Base-by-base conservation (phyloP, 2,797 vertebrate genomes). In the Yasuhikotakia modesta region DNA sequence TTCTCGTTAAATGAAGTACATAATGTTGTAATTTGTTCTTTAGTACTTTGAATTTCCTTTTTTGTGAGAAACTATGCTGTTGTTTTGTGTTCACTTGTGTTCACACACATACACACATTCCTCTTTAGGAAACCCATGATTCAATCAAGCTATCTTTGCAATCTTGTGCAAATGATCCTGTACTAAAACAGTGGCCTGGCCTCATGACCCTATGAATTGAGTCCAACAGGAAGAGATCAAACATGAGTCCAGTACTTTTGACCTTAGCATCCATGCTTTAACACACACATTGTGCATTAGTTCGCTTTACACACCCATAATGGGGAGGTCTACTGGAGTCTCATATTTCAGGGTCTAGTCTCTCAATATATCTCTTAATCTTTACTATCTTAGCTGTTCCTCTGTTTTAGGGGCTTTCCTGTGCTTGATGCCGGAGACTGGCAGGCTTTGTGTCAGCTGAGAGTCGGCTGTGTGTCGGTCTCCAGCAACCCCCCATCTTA, bases 331-430 rank as follows among this genome's bases (percentile, higher is more conserved):
- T 21, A 16, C 68, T 52, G 76, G 78, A 43, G 46, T 90, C 87
- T 92, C 87, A 78, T 87, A 85, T 90, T 90, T 84, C 89, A 83
- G 76, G 70, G 75, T 16, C 50, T 80, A 73, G 81, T 79, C 6
- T 88, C 84, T 90, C 84, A 76, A 82, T 70, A 77, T 88, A 87
- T 88, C 88, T 86, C 85, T 72, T 89, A 86, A 89, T 90, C 90
- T 90, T 86, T 73, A 80, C 79, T 86, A 86, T 90, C 87, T 86
- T 80, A 85, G 84, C 53, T 77, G 16, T 2, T 24, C 53, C 81
- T n/a, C 78, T 77, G 81, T 91, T 89, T 21, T 32, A 57, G 79
- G 45, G 57, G 52, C 53, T 90, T 90, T 88, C 63, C 90, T 89
- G 84, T 53, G 73, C 83, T 89, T 91, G 90, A 91, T 88, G 86